Evolutionary conservation across 2,113 vertebrate genomes (phyloP).

Genomic region (Ciconia stormi): DNA sequence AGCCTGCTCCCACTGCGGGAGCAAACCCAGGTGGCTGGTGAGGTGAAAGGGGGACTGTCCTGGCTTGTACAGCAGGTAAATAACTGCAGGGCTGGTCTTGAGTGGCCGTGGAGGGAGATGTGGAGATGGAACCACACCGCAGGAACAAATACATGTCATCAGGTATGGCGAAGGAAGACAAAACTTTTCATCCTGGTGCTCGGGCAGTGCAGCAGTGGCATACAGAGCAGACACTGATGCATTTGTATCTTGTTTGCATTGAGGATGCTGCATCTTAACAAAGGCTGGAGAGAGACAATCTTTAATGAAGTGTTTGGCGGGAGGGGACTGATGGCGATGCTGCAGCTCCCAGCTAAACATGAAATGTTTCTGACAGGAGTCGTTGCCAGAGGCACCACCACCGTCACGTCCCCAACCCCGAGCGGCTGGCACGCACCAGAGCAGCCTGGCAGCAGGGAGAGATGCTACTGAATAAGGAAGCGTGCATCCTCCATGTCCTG

Average conservation of each 20-base stretch:
- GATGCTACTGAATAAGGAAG: fast-evolving
- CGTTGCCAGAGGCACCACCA: fast-evolving
- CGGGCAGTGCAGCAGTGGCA: not conserved
- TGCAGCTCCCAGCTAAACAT: not conserved
- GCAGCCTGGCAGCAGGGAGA: not conserved
- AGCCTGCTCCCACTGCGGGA: not conserved
- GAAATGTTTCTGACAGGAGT: not conserved
- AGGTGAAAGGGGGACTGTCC: not conserved
- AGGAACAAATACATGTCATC: not conserved
- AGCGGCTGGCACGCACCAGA: fast-evolving
- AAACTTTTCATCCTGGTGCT: not conserved
- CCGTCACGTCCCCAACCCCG: not conserved
- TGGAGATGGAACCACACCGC: not conserved
- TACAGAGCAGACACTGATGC: fast-evolving
- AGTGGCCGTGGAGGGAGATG: not conserved
- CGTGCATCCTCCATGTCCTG: fast-evolving
- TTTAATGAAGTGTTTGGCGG: fast-evolving
- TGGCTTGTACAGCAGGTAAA: not conserved
- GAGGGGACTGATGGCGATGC: not conserved
- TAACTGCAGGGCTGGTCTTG: not conserved
- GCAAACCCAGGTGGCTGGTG: not conserved
- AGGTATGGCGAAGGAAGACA: not conserved
- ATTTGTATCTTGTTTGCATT: fast-evolving
- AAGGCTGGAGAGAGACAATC: not conserved
- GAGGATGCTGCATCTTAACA: not conserved